Conservation (phyloP, 2,888 invertebrate species). For the Lasioglossum leucozonium region DNA sequence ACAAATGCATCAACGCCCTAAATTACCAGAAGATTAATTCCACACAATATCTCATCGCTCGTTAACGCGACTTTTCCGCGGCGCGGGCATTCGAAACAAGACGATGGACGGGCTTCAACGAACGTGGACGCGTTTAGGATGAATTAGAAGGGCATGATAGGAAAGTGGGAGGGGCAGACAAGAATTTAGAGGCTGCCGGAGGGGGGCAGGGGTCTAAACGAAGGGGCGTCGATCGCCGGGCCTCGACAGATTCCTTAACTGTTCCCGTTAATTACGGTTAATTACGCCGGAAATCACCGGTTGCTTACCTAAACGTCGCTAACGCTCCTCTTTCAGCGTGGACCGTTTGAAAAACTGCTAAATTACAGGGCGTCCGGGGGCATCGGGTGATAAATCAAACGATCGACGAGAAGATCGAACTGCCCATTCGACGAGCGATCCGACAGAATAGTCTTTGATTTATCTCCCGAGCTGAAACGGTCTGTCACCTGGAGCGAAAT, state of each 20-base stretch:
- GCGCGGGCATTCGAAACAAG: not conserved
- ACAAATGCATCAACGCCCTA: conserved; percentile 3
- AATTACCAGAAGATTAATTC: conserved; percentile 1
- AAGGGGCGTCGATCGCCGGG: conserved; percentile 72
- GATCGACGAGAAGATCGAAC: conserved; percentile 62
- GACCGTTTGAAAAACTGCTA: conserved; percentile 43
- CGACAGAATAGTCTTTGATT: conserved; percentile 7
- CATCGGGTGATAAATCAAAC: conserved; percentile 62
- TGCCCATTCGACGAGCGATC: conserved; percentile 48
- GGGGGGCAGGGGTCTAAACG: conserved; percentile 55
- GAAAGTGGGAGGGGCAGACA: not conserved
- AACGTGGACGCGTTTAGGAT: conserved; percentile 36
- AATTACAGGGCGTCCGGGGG: conserved; percentile 64
- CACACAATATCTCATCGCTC: conserved; percentile 7
- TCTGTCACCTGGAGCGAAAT: conserved; percentile 2
- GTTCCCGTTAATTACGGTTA: conserved; percentile 75
- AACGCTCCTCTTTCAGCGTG: conserved; percentile 57
- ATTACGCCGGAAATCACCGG: conserved; percentile 71
- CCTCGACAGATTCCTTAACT: conserved; percentile 71
- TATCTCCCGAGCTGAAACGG: not conserved
- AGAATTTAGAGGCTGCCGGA: conserved; percentile 44
- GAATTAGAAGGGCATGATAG: conserved; percentile 4
- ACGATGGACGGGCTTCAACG: not conserved
- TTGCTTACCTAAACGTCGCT: conserved; percentile 70
- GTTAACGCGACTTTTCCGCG: conserved; percentile 18